A percentile compares a stretch with the other conserved stretches of the same genome.
These are phyloP conservation scores for Agriopis aurantiaria DNA, from an alignment of 2,888 invertebrate species.

Conservation along the genomic window DNA sequence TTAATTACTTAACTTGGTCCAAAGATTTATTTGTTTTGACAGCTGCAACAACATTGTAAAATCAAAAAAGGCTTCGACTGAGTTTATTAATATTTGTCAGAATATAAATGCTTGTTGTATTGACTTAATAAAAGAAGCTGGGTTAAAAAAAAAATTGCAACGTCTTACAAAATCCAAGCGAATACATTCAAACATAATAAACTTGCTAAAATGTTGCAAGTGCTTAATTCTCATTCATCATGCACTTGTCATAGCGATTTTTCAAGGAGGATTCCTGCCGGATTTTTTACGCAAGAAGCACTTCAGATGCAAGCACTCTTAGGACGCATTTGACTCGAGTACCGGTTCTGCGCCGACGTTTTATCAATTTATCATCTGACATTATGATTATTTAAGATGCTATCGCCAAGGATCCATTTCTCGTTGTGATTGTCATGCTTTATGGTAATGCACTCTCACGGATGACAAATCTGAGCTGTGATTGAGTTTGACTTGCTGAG, in stretches of 20 bases:
- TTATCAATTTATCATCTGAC: constrained; percentile 53
- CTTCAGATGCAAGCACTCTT: constrained; percentile 25
- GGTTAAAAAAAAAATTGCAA: no score
- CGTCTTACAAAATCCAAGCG: not conserved
- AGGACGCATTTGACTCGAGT: constrained; percentile 20
- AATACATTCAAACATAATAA: constrained; percentile 25
- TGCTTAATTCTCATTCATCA: constrained; percentile 40
- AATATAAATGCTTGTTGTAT: no score
- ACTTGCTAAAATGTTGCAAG: constrained; percentile 36
- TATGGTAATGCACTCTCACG: constrained; percentile 47
- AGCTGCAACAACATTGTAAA: no score
- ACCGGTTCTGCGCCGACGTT: constrained; percentile 33
- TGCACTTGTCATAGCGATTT: constrained; percentile 36
- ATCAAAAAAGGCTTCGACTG: no score
- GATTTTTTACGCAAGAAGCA: constrained; percentile 30
- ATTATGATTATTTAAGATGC: constrained; percentile 56
- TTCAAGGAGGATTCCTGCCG: constrained; percentile 33
- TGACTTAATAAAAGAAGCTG: not conserved
- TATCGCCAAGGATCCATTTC: constrained; percentile 64
- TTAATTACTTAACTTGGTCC: no score
- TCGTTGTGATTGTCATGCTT: constrained; percentile 48
- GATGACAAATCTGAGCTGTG: constrained; percentile 52
- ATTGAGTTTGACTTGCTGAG: constrained; percentile 31
- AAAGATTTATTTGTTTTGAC: no score
- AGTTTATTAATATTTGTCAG: no score